Evolutionary conservation across 2,113 vertebrate genomes (phyloP).

Genomic region (Dryoscopus gambensis): DNA sequence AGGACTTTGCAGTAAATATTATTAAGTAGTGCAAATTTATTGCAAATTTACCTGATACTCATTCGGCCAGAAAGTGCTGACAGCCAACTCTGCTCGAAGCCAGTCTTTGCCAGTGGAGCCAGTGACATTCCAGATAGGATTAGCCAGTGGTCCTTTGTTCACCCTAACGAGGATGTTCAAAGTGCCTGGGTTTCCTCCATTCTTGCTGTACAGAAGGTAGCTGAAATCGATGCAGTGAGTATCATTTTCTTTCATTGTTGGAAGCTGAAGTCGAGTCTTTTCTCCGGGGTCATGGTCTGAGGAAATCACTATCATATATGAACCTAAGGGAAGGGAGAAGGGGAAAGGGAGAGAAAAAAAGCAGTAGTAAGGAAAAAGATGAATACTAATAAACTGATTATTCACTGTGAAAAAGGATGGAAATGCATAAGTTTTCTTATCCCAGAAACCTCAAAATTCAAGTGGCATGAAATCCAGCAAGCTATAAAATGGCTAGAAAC

Average conservation of each 20-base stretch:
- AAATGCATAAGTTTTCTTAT: neutral
- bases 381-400: neutral
- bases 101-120: slow-evolving; percentile 85
- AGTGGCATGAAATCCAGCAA: neutral
- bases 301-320: slow-evolving; percentile 94
- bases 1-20: neutral
- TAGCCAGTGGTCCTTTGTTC: slow-evolving; percentile 92
- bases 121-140: slow-evolving; percentile 97
- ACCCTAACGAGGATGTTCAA: slow-evolving; percentile 93
- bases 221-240: slow-evolving; percentile 98
- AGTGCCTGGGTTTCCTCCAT: slow-evolving; percentile 86
- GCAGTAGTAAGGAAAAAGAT: neutral
- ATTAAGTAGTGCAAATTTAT: neutral
- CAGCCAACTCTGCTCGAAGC: slow-evolving; percentile 89
- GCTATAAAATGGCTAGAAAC: neutral
- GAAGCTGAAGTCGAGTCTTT: slow-evolving; percentile 91
- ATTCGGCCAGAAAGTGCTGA: slow-evolving; percentile 99
- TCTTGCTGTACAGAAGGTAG: slow-evolving; percentile 89
- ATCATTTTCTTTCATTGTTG: slow-evolving; percentile 97
- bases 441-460: neutral
- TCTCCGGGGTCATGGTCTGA: slow-evolving; percentile 89
- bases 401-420: neutral
- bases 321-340: slow-evolving; percentile 73
- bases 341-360: neutral
- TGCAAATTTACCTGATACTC: slow-evolving; percentile 90